phyloP scores from a whole-genome alignment of 2,113 vertebrate species.

The Cepphus grylle region DNA sequence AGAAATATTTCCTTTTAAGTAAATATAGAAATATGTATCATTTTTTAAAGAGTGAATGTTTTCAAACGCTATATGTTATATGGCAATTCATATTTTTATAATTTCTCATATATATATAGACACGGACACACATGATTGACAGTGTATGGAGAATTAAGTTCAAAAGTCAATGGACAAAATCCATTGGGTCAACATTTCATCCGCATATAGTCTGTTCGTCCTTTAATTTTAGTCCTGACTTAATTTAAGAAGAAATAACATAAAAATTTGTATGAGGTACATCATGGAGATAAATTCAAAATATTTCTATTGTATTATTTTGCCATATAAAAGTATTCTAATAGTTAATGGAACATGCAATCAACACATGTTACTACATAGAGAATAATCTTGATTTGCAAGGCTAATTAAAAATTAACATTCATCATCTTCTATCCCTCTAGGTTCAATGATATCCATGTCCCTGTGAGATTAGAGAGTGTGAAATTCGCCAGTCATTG shows the following conservation, averaged over 20 bases:
- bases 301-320: neutral
- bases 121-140: accelerated
- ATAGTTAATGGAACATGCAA: neutral
- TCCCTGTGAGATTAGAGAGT: constrained; percentile 97
- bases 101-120: neutral
- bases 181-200: neutral
- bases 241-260: neutral
- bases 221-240: neutral
- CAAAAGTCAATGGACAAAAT: neutral
- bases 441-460: constrained; percentile 99
- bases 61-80: neutral
- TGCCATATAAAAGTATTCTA: neutral
- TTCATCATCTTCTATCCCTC: constrained; percentile 26
- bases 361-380: neutral
- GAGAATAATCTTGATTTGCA: constrained; percentile 29
- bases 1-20: neutral
- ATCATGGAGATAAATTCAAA: neutral
- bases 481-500: constrained; percentile 99
- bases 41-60: neutral
- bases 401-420: constrained; percentile 60
- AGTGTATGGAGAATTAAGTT: neutral
- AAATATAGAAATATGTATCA: neutral
- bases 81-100: neutral
- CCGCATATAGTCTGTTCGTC: accelerated
- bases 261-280: neutral